Base-by-base conservation (phyloP, 2,797 vertebrate genomes). In the Cuniculus paca region DNA sequence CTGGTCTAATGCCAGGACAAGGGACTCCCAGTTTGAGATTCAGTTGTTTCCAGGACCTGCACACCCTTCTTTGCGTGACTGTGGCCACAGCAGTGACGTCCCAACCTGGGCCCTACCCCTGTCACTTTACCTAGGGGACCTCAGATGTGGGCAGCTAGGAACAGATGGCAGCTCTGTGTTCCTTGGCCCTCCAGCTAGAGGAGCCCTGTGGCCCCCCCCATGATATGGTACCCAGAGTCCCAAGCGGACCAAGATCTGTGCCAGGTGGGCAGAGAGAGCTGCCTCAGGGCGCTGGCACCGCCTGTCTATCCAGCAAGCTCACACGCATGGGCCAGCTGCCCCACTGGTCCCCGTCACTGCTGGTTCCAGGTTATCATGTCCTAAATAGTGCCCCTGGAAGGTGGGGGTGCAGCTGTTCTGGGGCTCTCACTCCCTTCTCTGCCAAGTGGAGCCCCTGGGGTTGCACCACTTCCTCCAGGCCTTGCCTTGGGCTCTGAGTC, bases 1-100 rank as follows among this genome's bases (percentile, higher is more conserved):
- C 10, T 34, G 45, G 85, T 85, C 61, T 31, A 87, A n/a, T 79
- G 63, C 72, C 72, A 68, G 92, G 84, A 94, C 26, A 65, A 79
- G 36, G 42, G 80, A 83, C 56, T 95, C 92, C 61, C 85, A 2
- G 61, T 68, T 90, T 77, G 94, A 91, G 95, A 83, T 94, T 92
- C 86, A 89, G 84, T 94, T 19, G 31, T 89, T 92, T 81, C 65
- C n/a, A 48, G 36, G 68, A 78, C 39, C 14, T 14, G 10, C 68
- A 63, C 50, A 92, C 3, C 7, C 42, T 45, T 79, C 11, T 54
- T 77, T 81, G 82, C 61, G 68, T 42, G 39, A 28, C 0, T 74
- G 70, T 42, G 0, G 26, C 24, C 1, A 54, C 84, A 13, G 42
- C 50, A 68, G 56, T 1, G 0, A 39, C 54, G 39, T 77, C 42